Evolutionary conservation across 2,888 invertebrate genomes (phyloP), one percentile per base, ranked within the genome.

Genomic region (Dioctria rufipes): DNA sequence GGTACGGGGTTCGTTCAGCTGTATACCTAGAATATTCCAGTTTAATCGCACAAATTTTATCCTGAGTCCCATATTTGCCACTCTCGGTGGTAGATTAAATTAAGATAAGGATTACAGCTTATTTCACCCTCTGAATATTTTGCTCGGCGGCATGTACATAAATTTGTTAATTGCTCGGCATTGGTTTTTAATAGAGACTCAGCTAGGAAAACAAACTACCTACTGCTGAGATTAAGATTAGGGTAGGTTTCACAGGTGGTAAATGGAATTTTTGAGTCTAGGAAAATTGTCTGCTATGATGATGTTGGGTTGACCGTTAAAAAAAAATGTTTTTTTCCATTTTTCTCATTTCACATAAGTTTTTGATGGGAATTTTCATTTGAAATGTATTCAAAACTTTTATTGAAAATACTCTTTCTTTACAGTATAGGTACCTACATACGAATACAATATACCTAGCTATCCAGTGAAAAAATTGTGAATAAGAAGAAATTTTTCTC

Each of bases 51-150:
- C 25, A 63, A 77, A 77, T 49, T 77, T 77, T 8, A 77, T 63
- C 37, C 25, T 40, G 61, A 25, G 77, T 49, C n/a, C 77, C 46
- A 46, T 77, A 77, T 49, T 43, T 37, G 13, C 63, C 63, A 13
- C 51, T 49, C 73, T 61, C 49, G 77, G 25, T 25, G 54, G 77
- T 77, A 63, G 77, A 77, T 77, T 77, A 77, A 77, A 77, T 77
- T 77, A 77, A 77, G 77, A 77, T 77, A 77, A 77, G 77, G 77
- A 77, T 77, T 77, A 77, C 46, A 46, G 77, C 77, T 63, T 46
- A 77, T 42, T 63, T 63, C 61, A 46, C 77, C 49, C 46, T 46
- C 54, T 43, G 46, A 46, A 42, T 43, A 42, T 54, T 39, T 58
- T 25, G 25, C 25, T 25, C 63, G 6, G 8, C 63, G 8, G 13